Conservation (phyloP, 1,140 invertebrate species). For the Brachionus rubens region DNA sequence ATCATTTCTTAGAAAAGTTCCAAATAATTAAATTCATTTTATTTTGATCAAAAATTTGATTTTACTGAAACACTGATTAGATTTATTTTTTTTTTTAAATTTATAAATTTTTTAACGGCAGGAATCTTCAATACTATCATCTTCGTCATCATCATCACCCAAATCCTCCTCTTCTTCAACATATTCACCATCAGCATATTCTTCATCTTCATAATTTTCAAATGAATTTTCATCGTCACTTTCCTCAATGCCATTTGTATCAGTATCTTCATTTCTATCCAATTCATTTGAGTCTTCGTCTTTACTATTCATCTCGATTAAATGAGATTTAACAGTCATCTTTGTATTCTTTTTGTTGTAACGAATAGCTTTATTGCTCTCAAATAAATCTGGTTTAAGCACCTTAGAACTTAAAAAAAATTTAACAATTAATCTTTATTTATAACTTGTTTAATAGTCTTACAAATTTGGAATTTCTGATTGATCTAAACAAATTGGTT, state of each 20-base stretch:
- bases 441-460: neutral
- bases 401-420: neutral
- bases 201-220: conserved; percentile 35
- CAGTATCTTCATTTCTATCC: conserved; percentile 15
- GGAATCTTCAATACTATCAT: neutral
- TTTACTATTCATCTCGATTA: neutral
- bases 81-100: too few relatives aligned
- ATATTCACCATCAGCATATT: conserved; percentile 12
- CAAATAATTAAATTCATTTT: too few relatives aligned
- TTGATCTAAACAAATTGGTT: conserved; percentile 18
- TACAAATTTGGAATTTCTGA: conserved; percentile 17
- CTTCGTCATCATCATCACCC: conserved; percentile 31
- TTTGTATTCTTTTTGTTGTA: neutral
- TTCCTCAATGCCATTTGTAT: neutral
- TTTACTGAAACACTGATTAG: too few relatives aligned
- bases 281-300: neutral
- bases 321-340: neutral
- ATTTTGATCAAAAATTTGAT: too few relatives aligned
- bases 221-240: conserved; percentile 38
- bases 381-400: neutral
- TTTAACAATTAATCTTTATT: neutral
- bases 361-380: neutral
- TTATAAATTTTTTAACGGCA: too few relatives aligned
- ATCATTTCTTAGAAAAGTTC: too few relatives aligned
- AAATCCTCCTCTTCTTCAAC: conserved; percentile 3